phyloP scores from a whole-genome alignment of 2,888 invertebrate species.

The Ecliptopera silaceata region DNA sequence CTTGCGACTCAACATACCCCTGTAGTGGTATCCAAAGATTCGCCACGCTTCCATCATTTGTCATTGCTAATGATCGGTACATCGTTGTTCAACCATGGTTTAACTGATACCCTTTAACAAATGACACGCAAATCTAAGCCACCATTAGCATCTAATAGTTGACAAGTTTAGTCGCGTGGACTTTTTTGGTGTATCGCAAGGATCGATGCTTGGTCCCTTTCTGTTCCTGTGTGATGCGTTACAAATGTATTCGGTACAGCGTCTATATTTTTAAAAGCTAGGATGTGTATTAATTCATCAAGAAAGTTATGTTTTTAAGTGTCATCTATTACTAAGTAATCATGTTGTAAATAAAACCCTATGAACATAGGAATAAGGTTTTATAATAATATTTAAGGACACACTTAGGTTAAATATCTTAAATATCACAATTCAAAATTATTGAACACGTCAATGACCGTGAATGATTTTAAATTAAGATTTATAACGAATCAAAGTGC shows the following conservation, averaged over 20 bases:
- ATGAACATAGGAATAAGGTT: too few relatives aligned
- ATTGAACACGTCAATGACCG: constrained; percentile 9
- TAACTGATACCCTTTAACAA: constrained; percentile 37
- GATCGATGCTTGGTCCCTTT: constrained; percentile 1
- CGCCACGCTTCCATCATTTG: constrained; percentile 44
- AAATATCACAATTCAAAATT: background rate
- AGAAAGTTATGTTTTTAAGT: too few relatives aligned
- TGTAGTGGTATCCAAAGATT: constrained; percentile 31
- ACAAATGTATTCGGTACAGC: too few relatives aligned
- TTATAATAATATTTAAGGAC: too few relatives aligned
- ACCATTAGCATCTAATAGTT: constrained; percentile 27
- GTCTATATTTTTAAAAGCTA: background rate
- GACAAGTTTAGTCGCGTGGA: constrained; percentile 14
- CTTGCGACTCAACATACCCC: constrained; percentile 10
- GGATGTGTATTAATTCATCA: too few relatives aligned
- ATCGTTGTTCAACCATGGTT: constrained; percentile 30
- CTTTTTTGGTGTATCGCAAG: constrained; percentile 9
- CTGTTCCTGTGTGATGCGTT: background rate
- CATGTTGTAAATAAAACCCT: too few relatives aligned
- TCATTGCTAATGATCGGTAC: constrained; percentile 41
- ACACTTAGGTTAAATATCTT: too few relatives aligned
- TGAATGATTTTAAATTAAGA: constrained; percentile 33
- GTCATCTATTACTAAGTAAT: too few relatives aligned
- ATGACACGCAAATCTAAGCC: constrained; percentile 34
- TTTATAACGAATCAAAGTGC: constrained; percentile 36